phyloP scores from a whole-genome alignment of 2,113 vertebrate genomes.

The Catharus minimus region DNA sequence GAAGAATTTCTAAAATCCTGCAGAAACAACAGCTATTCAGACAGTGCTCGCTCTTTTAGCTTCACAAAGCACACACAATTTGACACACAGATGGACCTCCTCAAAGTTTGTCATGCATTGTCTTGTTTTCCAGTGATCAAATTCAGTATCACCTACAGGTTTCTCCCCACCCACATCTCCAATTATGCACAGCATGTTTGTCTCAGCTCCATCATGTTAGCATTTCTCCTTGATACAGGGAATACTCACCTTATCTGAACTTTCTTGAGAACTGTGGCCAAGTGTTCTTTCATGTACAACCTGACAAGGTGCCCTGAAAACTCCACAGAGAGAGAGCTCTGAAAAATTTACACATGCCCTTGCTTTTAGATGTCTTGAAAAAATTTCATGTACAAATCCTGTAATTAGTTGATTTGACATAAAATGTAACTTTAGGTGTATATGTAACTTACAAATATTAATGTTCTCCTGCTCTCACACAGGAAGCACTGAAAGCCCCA shows the following conservation, averaged over 20 bases:
- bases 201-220: background rate
- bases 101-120: fast-evolving
- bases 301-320: background rate
- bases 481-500: background rate
- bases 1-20: background rate
- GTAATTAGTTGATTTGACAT: background rate
- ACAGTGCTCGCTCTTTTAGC: background rate
- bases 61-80: background rate
- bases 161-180: background rate
- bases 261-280: background rate
- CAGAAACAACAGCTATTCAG: background rate
- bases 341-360: background rate
- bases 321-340: background rate
- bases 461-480: background rate
- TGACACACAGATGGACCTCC: background rate
- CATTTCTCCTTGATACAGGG: background rate
- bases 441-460: background rate
- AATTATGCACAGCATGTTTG: background rate
- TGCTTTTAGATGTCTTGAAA: background rate
- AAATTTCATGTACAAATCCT: background rate
- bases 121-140: background rate
- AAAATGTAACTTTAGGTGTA: background rate
- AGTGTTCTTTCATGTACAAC: background rate
- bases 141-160: background rate
- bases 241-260: background rate